Conservation (phyloP, 2,797 vertebrate genomes). For the Phrynocephalus forsythii region DNA sequence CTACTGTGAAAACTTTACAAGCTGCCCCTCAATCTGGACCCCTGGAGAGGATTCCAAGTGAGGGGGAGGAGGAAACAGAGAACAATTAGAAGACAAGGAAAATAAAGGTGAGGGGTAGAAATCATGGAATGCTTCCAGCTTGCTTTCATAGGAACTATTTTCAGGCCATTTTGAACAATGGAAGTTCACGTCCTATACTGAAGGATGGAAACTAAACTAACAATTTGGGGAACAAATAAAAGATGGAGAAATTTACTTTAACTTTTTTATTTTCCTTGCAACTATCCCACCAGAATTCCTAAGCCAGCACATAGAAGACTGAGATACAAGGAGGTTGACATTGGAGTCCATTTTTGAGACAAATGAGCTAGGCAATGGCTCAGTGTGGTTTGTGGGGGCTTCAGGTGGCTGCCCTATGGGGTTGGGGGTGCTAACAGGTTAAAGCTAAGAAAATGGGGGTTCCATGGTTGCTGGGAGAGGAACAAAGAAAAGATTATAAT, state of each 20-base stretch:
- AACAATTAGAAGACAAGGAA: constrained; percentile 9
- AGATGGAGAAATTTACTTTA: background rate
- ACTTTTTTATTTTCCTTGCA: background rate
- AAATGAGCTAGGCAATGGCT: background rate
- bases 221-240: background rate
- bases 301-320: background rate
- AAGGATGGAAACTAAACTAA: constrained; percentile 1
- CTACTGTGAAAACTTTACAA: constrained; percentile 45
- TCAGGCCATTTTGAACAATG: constrained; percentile 6
- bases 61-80: constrained; percentile 45
- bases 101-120: constrained; percentile 25
- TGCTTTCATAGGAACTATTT: constrained; percentile 10
- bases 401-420: background rate
- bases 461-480: background rate
- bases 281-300: background rate
- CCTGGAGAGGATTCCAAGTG: constrained; percentile 45
- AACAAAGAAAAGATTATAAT: background rate
- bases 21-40: constrained; percentile 73
- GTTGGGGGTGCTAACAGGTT: background rate
- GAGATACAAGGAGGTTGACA: background rate
- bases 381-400: background rate
- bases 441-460: background rate
- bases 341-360: background rate
- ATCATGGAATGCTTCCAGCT: background rate
- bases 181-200: constrained; percentile 7